Base-by-base conservation (phyloP, 2,113 vertebrate genomes). In the Dromiciops gliroides region DNA sequence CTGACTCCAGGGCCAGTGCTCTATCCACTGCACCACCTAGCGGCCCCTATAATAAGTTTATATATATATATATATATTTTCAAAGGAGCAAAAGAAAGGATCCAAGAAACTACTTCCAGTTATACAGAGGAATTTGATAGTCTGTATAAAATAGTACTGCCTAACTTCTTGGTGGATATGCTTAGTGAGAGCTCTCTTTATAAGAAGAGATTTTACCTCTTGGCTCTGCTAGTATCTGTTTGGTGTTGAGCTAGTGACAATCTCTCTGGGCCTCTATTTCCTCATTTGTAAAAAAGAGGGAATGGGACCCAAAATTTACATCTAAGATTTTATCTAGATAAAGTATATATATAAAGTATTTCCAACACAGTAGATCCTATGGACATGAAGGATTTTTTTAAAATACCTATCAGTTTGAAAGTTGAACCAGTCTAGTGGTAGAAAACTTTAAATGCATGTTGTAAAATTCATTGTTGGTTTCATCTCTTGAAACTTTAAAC, bases 401-500 rank as follows among this genome's bases (percentile, higher is more conserved):
- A 53, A 83, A 75, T 44, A 44, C 44, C 67, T 83, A 83, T 44
- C n/a, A 83, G 0, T 83, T 83, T 83, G 16, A 44, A 83, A 83
- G n/a, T 83, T 44, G 19, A 83, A 83, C 9, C 67, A 44, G 67
- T 83, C n/a, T n/a, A 83, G 7, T 50, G 93, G 7, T 60, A 48
- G 52, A 93, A 75, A 89, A 88, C 47, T 89, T 95, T 90, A 93
- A 96, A 93, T 95, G 50, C 94, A 89, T 88, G n/a, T 91, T 92
- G 50, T 95, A 37, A 56, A 90, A 91, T 75, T 50, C 48, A 60
- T 51, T 94, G 9, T 50, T 67, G 7, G 91, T 2, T 92, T 95
- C 95, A 48, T 90, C 92, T 92, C 83, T 92, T 95, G 19, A 23
- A 83, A 93, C 51, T 26, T 92, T 50, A 95, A 96, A 93, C 94